phyloP scores from a whole-genome alignment of 1,140 invertebrate genomes.

The Prorops nasuta region DNA sequence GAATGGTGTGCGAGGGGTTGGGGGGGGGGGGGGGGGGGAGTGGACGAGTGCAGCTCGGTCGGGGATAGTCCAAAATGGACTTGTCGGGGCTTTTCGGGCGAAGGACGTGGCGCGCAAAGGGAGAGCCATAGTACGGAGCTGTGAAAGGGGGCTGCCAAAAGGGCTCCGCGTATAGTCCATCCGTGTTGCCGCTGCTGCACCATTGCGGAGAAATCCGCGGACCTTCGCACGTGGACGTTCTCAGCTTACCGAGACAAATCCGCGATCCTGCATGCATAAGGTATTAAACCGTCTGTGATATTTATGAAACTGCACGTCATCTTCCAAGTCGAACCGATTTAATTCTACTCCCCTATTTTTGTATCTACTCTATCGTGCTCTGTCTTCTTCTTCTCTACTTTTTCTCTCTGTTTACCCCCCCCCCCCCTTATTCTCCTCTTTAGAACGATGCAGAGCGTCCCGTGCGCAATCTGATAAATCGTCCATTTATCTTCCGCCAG shows the following conservation, averaged over 20 bases:
- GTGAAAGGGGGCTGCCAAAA: not conserved
- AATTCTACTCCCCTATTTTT: too few relatives aligned
- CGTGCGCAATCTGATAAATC: not conserved
- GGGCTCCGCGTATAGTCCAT: slow-evolving; percentile 1
- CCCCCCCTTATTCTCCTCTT: too few relatives aligned
- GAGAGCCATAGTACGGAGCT: too few relatives aligned
- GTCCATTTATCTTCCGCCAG: too few relatives aligned
- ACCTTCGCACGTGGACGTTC: slow-evolving; percentile 54
- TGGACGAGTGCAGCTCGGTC: slow-evolving; percentile 4
- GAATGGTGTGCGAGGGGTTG: too few relatives aligned
- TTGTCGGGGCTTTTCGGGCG: too few relatives aligned
- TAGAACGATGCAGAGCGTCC: not conserved
- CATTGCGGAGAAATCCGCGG: slow-evolving; percentile 26
- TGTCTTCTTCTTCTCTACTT: too few relatives aligned
- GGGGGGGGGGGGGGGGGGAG: slow-evolving; percentile 16
- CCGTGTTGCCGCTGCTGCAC: too few relatives aligned
- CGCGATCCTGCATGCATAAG: slow-evolving; percentile 57
- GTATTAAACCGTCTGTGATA: slow-evolving; percentile 55
- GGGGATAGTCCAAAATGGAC: slow-evolving; percentile 3
- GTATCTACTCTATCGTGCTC: too few relatives aligned
- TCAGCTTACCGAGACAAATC: slow-evolving; percentile 58
- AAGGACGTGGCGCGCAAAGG: too few relatives aligned
- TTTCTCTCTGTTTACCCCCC: too few relatives aligned
- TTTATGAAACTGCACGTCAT: slow-evolving; percentile 56
- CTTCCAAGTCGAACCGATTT: slow-evolving; percentile 32